Evolutionary conservation across 1,140 invertebrate genomes (phyloP), one percentile per base, ranked within the genome.

Genomic region (Pseudomyrmex concolor): DNA sequence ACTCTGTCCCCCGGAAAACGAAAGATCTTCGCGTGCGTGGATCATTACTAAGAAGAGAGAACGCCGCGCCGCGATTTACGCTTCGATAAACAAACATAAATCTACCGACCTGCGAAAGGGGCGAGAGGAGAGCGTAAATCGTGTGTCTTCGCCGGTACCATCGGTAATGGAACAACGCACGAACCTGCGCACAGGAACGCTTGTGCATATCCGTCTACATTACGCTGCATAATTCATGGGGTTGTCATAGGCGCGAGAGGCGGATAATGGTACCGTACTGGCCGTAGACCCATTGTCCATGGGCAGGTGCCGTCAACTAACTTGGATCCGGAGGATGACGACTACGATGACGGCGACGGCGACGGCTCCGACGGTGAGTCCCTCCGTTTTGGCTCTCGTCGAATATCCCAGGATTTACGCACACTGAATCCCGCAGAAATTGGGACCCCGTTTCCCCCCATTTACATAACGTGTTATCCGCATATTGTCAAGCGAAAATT

Each of bases 191-290:
- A 54, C 86, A 84, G 87, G 88, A 89, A 89, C 74, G 86, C 12
- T 80, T 80, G 54, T 54, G 86, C 89, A 92, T 92, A 93, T 93
- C 91, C 92, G 92, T 93, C 91, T 93, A 92, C 91, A 91, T 91
- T 92, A 91, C 91, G 91, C 92, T 93, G 92, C 93, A 93, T 93
- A 93, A 93, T 93, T 93, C 92, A 93, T 93, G 89, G 89, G 87
- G 86, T 91, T 93, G 92, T 93, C 93, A 93, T 92, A 93, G 91
- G 90, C 91, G 93, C 91, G 92, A 91, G 90, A 93, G 91, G 90
- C 90, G 92, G 90, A 93, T 93, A 93, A 93, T 93, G 89, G 92
- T 87, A 74, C 90, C 88, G 89, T 86, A 91, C 90, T 91, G 92
- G 89, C 86, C 85, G 84, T 83, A 84, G 85, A 77, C 73, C 80